phyloP scores from a whole-genome alignment of 2,113 vertebrate species.

The Pachycephala philippinensis region DNA sequence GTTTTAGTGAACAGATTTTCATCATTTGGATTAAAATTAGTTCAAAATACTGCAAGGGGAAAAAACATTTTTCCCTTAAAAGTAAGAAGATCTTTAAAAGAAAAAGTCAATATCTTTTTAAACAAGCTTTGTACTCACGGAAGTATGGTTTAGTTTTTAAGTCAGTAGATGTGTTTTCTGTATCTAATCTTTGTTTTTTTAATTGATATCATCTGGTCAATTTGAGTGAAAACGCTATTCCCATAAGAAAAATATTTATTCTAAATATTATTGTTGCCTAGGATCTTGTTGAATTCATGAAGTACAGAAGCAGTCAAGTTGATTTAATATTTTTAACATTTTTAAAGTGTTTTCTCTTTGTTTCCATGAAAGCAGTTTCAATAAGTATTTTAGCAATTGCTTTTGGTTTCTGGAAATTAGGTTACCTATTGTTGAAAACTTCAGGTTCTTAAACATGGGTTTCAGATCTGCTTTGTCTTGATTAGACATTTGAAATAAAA shows the following conservation, averaged over 20 bases:
- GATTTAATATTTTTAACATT: conserved; percentile 37
- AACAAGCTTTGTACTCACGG: neutral
- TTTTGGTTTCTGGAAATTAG: conserved; percentile 40
- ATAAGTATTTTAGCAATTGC: conserved; percentile 17
- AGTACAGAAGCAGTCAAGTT: conserved; percentile 29
- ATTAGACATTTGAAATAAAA: neutral
- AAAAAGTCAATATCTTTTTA: neutral
- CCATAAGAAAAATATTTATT: conserved; percentile 55
- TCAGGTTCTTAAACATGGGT: neutral
- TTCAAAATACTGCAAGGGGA: neutral
- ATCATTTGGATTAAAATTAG: neutral
- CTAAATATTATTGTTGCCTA: conserved; percentile 66
- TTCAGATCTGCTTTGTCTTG: neutral
- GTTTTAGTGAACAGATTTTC: neutral
- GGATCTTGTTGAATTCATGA: conserved; percentile 48
- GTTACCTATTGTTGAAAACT: conserved; percentile 1
- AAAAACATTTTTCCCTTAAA: neutral
- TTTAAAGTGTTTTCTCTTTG: conserved; percentile 44
- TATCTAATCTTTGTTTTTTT: conserved; percentile 11
- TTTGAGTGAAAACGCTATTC: conserved; percentile 46
- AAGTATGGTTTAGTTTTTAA: neutral
- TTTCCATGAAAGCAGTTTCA: conserved; percentile 54
- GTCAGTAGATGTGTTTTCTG: neutral
- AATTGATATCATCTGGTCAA: conserved; percentile 53
- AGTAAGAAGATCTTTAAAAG: neutral